Percentiles rank a stretch among this genome's conserved stretches.
Conservation (phyloP, 2,113 vertebrate genomes). For the Pristiophorus japonicus region DNA sequence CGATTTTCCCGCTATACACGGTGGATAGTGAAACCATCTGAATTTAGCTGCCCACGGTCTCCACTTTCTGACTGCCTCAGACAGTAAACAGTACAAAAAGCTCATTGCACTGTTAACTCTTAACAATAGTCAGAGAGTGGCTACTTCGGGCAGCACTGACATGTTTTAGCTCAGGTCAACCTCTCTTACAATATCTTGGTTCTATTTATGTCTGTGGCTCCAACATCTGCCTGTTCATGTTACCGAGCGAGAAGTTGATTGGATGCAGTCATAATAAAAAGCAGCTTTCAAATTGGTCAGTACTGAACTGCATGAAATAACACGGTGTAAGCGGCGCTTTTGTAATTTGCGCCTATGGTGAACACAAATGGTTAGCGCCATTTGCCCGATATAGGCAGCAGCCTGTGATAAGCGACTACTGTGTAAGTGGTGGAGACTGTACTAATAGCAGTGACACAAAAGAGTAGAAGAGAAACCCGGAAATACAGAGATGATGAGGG, state of each 20-base stretch:
- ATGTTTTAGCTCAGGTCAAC: not conserved
- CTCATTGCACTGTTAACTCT: no score
- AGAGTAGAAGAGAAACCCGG: not conserved
- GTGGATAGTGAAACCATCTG: no score
- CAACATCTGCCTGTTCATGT: no score
- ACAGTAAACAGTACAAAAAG: no score
- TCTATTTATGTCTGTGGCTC: no score
- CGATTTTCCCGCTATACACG: no score
- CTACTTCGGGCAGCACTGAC: not conserved
- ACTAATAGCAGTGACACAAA: not conserved
- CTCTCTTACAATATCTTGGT: not conserved
- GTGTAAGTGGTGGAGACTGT: not conserved
- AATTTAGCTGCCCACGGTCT: no score
- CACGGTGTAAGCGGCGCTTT: not conserved
- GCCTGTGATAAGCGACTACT: not conserved
- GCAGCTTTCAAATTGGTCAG: not conserved
- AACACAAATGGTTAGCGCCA: not conserved
- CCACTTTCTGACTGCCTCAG: no score
- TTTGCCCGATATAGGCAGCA: not conserved
- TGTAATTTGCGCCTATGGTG: not conserved
- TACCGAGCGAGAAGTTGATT: no score
- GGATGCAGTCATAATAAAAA: no score
- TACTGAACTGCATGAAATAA: not conserved
- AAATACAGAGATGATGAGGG: not conserved
- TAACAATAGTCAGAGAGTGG: no score